phyloP scores from a whole-genome alignment of 2,113 vertebrate genomes.

The Geococcyx californianus region DNA sequence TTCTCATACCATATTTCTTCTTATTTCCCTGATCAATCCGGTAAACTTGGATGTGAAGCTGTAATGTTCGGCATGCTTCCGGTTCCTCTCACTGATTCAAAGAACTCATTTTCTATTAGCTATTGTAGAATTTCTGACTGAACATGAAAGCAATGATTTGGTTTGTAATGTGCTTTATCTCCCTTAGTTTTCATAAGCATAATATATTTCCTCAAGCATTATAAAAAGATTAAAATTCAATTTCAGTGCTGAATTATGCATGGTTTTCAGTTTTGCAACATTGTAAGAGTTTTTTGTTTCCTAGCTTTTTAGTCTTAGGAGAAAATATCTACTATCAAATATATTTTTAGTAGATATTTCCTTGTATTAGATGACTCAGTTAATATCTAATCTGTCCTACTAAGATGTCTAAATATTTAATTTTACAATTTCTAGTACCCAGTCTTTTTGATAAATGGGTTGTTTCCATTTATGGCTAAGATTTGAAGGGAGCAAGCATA shows the following conservation, averaged over 20 bases:
- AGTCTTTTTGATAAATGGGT: slow-evolving; percentile 19
- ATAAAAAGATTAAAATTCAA: slow-evolving; percentile 63
- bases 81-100: neutral
- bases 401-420: slow-evolving; percentile 36
- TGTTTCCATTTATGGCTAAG: neutral
- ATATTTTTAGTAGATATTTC: slow-evolving; percentile 48
- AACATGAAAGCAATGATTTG: slow-evolving; percentile 43
- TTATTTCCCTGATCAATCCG: neutral
- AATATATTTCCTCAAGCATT: slow-evolving; percentile 64
- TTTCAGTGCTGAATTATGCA: slow-evolving; percentile 68
- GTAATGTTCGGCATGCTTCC: neutral
- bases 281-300: slow-evolving; percentile 13
- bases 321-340: slow-evolving; percentile 24
- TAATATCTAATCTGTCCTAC: neutral
- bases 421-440: slow-evolving; percentile 13
- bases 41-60: neutral
- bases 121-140: neutral
- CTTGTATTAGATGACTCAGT: slow-evolving; percentile 1
- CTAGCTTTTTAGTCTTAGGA: neutral
- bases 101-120: neutral
- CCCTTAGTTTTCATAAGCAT: slow-evolving; percentile 47
- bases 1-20: neutral
- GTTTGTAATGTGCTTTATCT: slow-evolving; percentile 56
- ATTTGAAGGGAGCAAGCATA: neutral
- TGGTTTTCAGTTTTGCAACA: slow-evolving; percentile 58